Evolutionary conservation across 2,113 vertebrate species (phyloP), one percentile per base, ranked within the genome.

Genomic region (Apodemus sylvaticus): DNA sequence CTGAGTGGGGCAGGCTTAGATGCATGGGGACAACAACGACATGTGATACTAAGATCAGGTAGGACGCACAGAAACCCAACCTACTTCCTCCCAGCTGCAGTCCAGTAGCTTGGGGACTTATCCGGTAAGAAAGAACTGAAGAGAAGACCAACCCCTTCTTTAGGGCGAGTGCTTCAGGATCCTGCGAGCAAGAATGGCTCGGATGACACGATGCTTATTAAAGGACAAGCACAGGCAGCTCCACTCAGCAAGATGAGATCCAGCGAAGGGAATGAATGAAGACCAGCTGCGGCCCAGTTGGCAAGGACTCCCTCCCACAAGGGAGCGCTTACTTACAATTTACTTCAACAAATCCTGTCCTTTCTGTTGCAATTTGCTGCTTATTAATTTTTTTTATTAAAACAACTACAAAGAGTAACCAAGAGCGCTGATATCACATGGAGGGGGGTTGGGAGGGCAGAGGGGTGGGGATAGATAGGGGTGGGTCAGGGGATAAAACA

Each of bases 341-440:
- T 94, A 95, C 93, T 95, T 89, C 86, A 97, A 94, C 94, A 95
- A 96, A 91, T 42, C 53, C 87, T 89, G 87, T 96, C 91, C 89
- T 76, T 95, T 97, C 77, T 48, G 77, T 53, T 95, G 71, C 82
- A 60, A 73, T 93, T 97, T 91, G 42, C 73, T 92, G 62, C 83
- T 95, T 96, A 87, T 97, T 97, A 97, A 92, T 96, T 97, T 97
- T 96, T 96, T 58, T 95, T 86, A 95, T 93, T 96, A 95, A 97
- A 98, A 94, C 86, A 55, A 73, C 86, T 60, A 39, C 64, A 94
- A 87, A 94, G 70, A 92, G 74, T 87, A 95, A 95, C 93, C 48
- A 60, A 87, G 74, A 96, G 17, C 36, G 68, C 58, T n/a, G 45
- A 70, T 94, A 68, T 34, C 86, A 71, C 60, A 70, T 66, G 8